Percentiles rank a stretch among this genome's conserved stretches.
Conservation (phyloP, 2,113 vertebrate species). For the Galeopterus variegatus region DNA sequence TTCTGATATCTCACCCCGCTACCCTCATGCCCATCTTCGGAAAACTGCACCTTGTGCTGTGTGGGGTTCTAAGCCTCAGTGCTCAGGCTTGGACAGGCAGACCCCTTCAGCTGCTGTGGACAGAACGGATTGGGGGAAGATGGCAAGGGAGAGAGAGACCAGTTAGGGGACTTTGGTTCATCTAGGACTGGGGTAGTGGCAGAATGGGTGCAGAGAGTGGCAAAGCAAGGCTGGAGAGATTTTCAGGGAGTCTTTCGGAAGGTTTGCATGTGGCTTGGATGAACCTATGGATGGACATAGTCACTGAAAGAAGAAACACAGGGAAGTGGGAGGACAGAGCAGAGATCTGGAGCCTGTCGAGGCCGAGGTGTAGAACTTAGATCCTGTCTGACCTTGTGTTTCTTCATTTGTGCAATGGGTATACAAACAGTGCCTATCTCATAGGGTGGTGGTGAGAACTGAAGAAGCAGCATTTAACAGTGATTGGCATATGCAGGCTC, state of each 20-base stretch:
- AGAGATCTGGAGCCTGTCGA: background rate
- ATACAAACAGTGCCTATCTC: background rate
- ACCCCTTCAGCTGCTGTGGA: background rate
- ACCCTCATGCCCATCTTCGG: background rate
- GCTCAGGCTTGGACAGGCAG: background rate
- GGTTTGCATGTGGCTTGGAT: background rate
- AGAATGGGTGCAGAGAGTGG: background rate
- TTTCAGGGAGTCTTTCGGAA: background rate
- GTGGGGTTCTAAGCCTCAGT: rapidly evolving
- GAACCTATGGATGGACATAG: background rate
- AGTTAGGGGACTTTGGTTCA: rapidly evolving
- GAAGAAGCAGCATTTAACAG: background rate
- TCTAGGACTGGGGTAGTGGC: background rate
- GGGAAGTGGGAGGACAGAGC: too few species aligned
- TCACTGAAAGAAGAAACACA: background rate
- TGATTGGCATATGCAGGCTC: background rate
- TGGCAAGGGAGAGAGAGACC: background rate
- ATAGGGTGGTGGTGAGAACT: too few species aligned
- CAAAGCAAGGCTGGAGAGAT: background rate
- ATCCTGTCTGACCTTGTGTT: background rate
- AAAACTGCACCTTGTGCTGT: background rate
- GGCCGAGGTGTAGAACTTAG: background rate
- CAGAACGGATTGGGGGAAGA: background rate
- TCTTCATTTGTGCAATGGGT: background rate
- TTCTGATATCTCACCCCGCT: rapidly evolving